Base-by-base conservation (phyloP, 2,888 invertebrate species). In the Sphecodes monilicornis region DNA sequence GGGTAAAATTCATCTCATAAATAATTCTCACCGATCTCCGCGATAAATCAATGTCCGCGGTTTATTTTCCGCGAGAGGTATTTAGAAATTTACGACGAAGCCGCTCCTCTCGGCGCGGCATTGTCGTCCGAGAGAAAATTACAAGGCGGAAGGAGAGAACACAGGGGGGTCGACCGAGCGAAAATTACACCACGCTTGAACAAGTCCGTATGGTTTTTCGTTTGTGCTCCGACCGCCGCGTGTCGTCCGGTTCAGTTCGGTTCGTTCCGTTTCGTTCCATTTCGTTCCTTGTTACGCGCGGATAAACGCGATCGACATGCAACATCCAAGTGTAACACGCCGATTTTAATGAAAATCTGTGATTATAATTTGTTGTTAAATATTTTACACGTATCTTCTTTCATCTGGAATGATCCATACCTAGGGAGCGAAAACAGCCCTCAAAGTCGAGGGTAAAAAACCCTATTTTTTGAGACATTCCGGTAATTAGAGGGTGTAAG, bases 41-140 rank as follows among this genome's bases (percentile, higher is more conserved):
- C 84, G 85, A 78, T 77, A 81, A 85, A 85, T 85, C 85, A 85
- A 85, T 81, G 77, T 54, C 66, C 74, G 41, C 81, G 46, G 71
- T 75, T 76, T 74, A 85, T 85, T 85, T 80, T 71, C 85, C 86
- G 70, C 80, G 72, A 60, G 75, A 71, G 75, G 32, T 85, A 78
- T 86, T 86, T 86, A 85, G 79, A 85, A 81, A 86, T 85, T 78
- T 78, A 78, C 85, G 86, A 73, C 50, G 68, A 68, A 50, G 71
- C 57, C 50, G 71, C 46, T 60, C 66, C 72, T 75, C 57, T 13
- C 29, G 16, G n/a, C 60, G 39, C 22, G 72, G 50, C 36, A 69
- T 84, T 70, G 76, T 77, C 69, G 50, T 60, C 71, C 68, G 10
- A 54, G 84, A 70, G 75, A 84, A 84, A 72, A 84, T 84, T 85